Evolutionary conservation across 2,888 invertebrate species (phyloP), one percentile per base, ranked within the genome.

Genomic region (Camptogramma bilineatum): DNA sequence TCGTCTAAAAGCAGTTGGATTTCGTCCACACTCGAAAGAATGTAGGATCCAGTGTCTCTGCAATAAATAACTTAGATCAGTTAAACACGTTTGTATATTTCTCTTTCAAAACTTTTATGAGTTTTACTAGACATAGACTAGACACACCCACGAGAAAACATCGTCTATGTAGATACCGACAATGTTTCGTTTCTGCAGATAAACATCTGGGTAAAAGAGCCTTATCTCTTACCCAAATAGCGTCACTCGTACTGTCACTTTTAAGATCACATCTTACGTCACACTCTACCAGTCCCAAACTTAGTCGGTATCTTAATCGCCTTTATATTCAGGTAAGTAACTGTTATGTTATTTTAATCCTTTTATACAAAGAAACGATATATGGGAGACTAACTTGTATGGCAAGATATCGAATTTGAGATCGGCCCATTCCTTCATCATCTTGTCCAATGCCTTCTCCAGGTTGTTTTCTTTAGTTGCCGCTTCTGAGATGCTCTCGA

Each of bases 391-490:
- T 80, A 61, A 95, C 95, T 94, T 96, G 88, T 97, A 97, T 16
- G 94, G 88, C 65, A 95, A 93, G 59, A 97, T 94, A 9, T 94
- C 94, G 82, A 98, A 97, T 78, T 91, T 94, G 73, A 97, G 95
- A 68, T 96, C 96, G 39, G 95, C 95, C 99, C 99, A 99, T 94
- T 99, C 99, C 53, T 91, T 93, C 82, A 95, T 96, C 99, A 99
- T 99, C 91, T 97, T 98, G 59, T 95, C 94, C 84, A 99, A 91
- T 19, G 96, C 96, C 86, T 96, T 97, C 86, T 99, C 99, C 52
- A 99, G 93, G 80, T 97, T 97, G 82, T 97, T 98, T 87, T 99
- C 99, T 86, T 99, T 99, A 1, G 98, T 98, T 0, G 99, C 99
- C 0, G 98, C 96, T 84, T 99, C 98, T 4, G 98, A 98, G 75